Evolutionary conservation across 2,797 vertebrate genomes (phyloP), one percentile per base, ranked within the genome.

Genomic region (Gymnodraco acuticeps): DNA sequence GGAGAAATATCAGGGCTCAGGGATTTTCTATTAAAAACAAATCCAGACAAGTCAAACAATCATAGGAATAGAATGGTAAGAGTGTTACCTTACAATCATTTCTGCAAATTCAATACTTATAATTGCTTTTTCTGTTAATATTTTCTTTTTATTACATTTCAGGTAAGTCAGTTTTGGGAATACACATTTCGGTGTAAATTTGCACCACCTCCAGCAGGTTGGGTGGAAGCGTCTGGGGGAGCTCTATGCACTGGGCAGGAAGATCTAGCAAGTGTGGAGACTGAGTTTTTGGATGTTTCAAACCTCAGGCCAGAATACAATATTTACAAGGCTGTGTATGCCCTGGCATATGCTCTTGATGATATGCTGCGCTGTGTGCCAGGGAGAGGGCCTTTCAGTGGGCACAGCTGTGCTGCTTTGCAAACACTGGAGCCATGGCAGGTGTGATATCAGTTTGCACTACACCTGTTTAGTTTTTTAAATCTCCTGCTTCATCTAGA

Each of bases 401-500:
- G 73, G 15, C 31, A 86, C 46, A 86, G 83, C 76, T 94, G 93
- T 89, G 91, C 86, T 2, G 83, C 50, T 62, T 53, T 92, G 61
- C 65, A 81, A 2, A 82, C 10, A 17, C 20, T 94, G 48, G 88
- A 93, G 58, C 88, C 91, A 48, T 94, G 94, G 93, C 93, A 95
- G 93, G 94, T 95, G 43, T 48, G 81, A 14, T 2, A 53, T 64
- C 42, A 56, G 1, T 16, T 54, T 52, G 20, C 17, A 62, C 11
- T 59, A 2, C 1, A 48, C 5, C 27, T 33, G 3, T 69, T 61
- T n/a, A 38, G 13, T 12, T 47, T 66, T 61, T 43, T 2, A 7
- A 63, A 64, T 50, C 46, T 38, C 5, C 12, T 14, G n/a, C 0
- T 43, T 19, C 14, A 33, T 42, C 7, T 61, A 12, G 3, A 54